Evolutionary conservation across 1,140 invertebrate genomes (phyloP), one percentile per base, ranked within the genome.

Genomic region (Micrasema minimum): DNA sequence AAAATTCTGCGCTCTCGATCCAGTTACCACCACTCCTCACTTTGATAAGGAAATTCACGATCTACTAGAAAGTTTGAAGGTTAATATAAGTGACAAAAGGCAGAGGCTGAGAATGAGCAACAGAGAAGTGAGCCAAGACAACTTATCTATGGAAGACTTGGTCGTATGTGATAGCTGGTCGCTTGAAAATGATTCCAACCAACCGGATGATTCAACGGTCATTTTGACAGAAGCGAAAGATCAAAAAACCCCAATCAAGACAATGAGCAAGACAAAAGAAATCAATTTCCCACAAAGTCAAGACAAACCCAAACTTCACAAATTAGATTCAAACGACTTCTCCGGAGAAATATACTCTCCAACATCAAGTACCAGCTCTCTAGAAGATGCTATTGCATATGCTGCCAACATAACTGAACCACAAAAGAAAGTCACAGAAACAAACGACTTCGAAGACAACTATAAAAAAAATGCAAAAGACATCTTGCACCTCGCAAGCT

Each of bases 81-180:
- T 22, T 66, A 12, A 80, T 76, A 71, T 72, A 78, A 66, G 76
- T 78, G 11, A 18, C 12, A 45, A 16, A 12, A 46, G 46, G 10
- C 12, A 76, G 46, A 66, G 62, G 69, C 20, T 78, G 41, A 68
- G 74, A 61, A 16, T 22, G 71, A 12, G n/a, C n/a, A n/a, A n/a
- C n/a, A 12, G 14, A 35, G 75, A 72, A 78, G 72, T 75, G 43
- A 81, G 79, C 62, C 80, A 83, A 72, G 77, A 82, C 45, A 78
- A n/a, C n/a, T n/a, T 83, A 1, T 79, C 81, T 69, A 74, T 84
- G 7, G 82, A 78, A 37, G 82, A 84, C 71, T 83, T 79, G 69
- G 75, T 84, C 14, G 78, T 84, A 10, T 84, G 82, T 41, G 82
- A 84, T 61, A 82, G 81, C 74, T 84, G 82, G 83, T 84, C 83